Evolutionary conservation across 2,888 invertebrate species (phyloP), one percentile per base, ranked within the genome.

Genomic region (Tubulanus polymorphus): DNA sequence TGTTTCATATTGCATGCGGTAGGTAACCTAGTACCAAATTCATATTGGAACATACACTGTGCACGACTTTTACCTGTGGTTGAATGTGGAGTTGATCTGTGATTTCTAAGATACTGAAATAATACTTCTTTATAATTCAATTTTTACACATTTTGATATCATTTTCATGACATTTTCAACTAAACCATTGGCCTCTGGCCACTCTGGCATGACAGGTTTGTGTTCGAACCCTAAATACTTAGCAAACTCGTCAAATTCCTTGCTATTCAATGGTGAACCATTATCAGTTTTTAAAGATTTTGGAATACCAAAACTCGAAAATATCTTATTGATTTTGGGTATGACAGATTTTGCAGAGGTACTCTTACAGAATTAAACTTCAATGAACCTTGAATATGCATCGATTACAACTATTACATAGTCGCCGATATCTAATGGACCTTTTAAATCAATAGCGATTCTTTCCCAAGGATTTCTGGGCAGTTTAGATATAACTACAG

Each of bases 81-180:
- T 28, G 28, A 45, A 23, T 64, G 63, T 49, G 59, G 64, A 50
- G 55, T 60, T 18, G 51, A 51, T 10, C 61, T 23, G 51, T 62
- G 59, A 3, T 56, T 54, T 5, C 61, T 2, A 2, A 65, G 25
- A 30, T 58, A 61, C 29, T 55, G 58, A 15, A 28, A 10, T 15
- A 61, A 2, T 51, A 62, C 60, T 20, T 12, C 37, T 41, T 53
- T 53, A 58, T 59, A 60, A 27, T 60, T 53, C 53, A 26, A 64
- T 64, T 23, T 51, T 18, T 2, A 64, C 47, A 2, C 55, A 26
- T 56, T 66, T 66, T 37, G 61, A 32, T 6, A 63, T 27, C n/a
- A 57, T 55, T n/a, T 54, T 8, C 62, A 64, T 65, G 45, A 66
- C 64, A 6, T 63, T 32, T 50, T 64, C 65, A 6, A 45, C 62